Evolutionary conservation across 2,113 vertebrate species (phyloP).

Genomic region (Calypte anna): DNA sequence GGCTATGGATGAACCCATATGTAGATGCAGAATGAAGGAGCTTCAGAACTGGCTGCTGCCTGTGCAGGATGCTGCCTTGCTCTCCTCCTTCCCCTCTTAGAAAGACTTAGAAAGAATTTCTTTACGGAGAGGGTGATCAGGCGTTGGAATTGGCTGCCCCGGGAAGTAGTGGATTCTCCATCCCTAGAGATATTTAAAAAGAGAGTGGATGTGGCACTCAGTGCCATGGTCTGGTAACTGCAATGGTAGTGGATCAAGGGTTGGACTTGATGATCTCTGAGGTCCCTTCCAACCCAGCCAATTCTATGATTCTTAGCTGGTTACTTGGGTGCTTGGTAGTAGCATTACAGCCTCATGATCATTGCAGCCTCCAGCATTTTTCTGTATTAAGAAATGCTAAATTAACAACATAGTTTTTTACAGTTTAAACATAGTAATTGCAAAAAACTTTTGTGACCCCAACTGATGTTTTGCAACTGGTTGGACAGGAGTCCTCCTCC

Average conservation of each 20-base stretch:
- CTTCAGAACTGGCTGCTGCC: background rate
- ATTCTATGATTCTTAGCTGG: background rate
- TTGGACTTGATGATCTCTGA: no score
- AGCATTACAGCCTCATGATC: background rate
- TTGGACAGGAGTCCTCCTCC: background rate
- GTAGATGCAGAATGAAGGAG: background rate
- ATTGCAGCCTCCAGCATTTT: background rate
- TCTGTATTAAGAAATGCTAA: background rate
- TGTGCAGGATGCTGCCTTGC: background rate
- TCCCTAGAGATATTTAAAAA: no score
- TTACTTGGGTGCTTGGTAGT: background rate
- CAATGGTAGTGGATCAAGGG: no score
- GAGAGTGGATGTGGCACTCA: no score
- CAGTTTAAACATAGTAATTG: background rate
- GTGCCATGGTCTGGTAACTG: no score
- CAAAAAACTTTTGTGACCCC: background rate
- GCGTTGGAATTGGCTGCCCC: no score
- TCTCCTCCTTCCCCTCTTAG: background rate
- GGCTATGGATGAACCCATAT: background rate
- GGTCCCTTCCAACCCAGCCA: no score
- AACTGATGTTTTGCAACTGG: background rate
- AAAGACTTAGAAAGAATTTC: no score
- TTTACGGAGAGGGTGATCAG: no score
- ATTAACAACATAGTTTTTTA: accelerated
- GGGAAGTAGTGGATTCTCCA: no score